Base-by-base conservation (phyloP, 2,888 invertebrate genomes). In the Eulithis prunata region DNA sequence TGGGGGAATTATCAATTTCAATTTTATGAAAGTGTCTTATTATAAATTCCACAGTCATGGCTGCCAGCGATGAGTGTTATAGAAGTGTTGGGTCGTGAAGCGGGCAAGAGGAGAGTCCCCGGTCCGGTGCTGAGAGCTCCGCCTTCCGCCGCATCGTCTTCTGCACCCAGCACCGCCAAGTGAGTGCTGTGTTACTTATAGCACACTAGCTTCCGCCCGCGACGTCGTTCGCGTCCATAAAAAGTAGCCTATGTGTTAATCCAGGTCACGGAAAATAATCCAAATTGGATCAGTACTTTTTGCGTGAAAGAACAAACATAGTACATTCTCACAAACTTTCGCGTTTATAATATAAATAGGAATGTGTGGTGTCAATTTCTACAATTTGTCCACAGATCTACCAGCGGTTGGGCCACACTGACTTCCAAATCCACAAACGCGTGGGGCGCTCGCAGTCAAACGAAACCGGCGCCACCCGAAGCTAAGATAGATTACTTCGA, bases 61-160 rank as follows among this genome's bases (percentile, higher is more conserved):
- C 89, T 98, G 77, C 98, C 98, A 0, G 96, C 97, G 72, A 96
- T 97, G 85, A 97, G 97, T 82, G 94, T 98, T 74, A 89, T 97
- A 81, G 96, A 98, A 82, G 95, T 97, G 70, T 89, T 97, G 68
- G 96, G 97, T 77, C 95, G 98, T 95, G 98, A 91, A 95, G 95
- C 84, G 95, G 97, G 79, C 75, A 95, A 96, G 82, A 94, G 97
- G 1, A 96, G 96, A 84, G 96, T 97, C 70, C 97, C 97, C 46
- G 95, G 96, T 51, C 97, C 97, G 53, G 94, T 95, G 78, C 91
- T 94, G 79, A 84, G 91, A 28, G 80, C 85, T 71, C 82, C 70
- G 59, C 81, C 81, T 38, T 71, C 71, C 62, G 28, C 71, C 56
- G 12, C 69, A 63, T 43, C 65, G 13, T 53, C 61, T 32, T 13